Evolutionary conservation across 2,888 invertebrate genomes (phyloP), one percentile per base, ranked within the genome.

Genomic region (Dasysyrphus albostriatus): DNA sequence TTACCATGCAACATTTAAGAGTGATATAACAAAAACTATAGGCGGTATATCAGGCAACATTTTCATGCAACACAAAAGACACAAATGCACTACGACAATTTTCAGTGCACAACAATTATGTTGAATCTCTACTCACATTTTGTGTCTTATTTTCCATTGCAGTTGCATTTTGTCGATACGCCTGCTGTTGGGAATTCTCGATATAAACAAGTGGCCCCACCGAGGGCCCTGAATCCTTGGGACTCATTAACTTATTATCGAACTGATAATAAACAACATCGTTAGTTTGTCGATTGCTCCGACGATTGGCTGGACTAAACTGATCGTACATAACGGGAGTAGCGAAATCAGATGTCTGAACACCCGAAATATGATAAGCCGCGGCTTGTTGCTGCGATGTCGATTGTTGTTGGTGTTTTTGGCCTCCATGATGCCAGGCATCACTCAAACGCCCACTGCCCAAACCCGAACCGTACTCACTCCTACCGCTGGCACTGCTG

Each of bases 211-310:
- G 49, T 14, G 88, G 88, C 7, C 88, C 83, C 14, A 83, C 76
- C 29, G 69, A 42, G 5, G 88, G 83, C 4, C 80, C 79, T 2
- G 83, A 75, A 49, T 83, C 79, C 61, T 83, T 83, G 0, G 83
- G 79, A 73, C 83, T 88, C 79, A 83, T 83, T 63, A 83, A 9
- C 49, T 83, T 88, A 89, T 91, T 92, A 89, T 92, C 92, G 88
- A 92, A 92, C 88, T 92, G 92, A 89, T 92, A 92, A 89, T 92
- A 92, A 88, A 92, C 89, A 88, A 92, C 92, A 88, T 92, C 92
- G 73, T 89, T 90, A 78, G 82, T 7, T 8, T 77, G 75, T 10
- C 88, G 82, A 81, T 88, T 89, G 70, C 88, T 89, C 12, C 91
- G 89, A 51, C 91, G 91, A 39, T 67, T 67, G 14, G 88, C 79